Conservation (phyloP, 2,113 vertebrate species). For the Delphinus delphis region DNA sequence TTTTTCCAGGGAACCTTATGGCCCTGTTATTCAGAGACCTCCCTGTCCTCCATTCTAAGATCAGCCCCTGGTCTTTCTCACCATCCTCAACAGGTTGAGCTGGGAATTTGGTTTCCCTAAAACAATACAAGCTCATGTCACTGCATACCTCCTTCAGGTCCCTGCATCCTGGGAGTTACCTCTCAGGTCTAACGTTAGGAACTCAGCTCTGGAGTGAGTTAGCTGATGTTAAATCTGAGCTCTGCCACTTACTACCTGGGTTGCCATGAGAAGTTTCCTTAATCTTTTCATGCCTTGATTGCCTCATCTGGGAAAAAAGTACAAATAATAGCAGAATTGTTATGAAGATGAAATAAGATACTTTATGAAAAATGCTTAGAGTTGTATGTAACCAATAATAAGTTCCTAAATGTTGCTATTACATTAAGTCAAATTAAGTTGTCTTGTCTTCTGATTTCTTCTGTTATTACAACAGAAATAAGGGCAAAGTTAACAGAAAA, state of each 20-base stretch:
- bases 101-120: background rate
- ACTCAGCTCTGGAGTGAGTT: background rate
- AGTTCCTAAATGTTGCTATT: background rate
- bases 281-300: background rate
- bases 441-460: background rate
- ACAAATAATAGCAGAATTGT: constrained; percentile 26
- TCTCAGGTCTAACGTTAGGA: background rate
- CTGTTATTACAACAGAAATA: background rate
- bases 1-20: background rate
- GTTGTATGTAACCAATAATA: background rate
- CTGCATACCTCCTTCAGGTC: background rate
- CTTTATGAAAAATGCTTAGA: background rate
- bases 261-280: constrained; percentile 25
- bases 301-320: constrained; percentile 52
- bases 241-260: background rate
- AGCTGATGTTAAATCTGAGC: background rate
- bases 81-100: background rate
- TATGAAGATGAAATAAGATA: background rate
- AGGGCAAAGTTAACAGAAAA: background rate
- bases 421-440: background rate
- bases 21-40: background rate
- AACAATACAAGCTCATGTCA: background rate
- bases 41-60: background rate
- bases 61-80: background rate
- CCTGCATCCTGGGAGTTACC: background rate